These are phyloP conservation scores for Drosophila merina DNA, from an alignment of 2,888 invertebrate species.

Conservation along the genomic window DNA sequence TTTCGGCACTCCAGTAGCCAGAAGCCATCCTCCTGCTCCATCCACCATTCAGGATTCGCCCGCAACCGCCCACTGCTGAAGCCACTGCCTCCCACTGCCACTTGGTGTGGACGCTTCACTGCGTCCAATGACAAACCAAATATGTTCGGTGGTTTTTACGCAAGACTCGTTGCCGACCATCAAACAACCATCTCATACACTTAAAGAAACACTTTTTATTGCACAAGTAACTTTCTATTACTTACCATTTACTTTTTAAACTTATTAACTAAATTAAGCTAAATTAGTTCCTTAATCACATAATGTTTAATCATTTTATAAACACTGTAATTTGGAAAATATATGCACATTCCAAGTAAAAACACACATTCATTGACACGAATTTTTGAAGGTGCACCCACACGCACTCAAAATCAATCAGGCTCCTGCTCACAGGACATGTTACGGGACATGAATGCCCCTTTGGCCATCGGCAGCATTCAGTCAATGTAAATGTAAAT, in stretches of 20 bases:
- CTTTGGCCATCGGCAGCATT: conserved; percentile 56
- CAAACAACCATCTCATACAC: conserved; percentile 22
- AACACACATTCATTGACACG: background rate
- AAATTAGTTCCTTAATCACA: too few species aligned
- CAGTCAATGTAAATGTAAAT: conserved; percentile 77
- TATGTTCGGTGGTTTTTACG: conserved; percentile 82
- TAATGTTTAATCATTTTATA: background rate
- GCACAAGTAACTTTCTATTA: too few species aligned
- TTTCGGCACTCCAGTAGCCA: conserved; percentile 66
- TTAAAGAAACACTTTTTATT: background rate
- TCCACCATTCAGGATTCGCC: background rate
- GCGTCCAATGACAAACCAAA: conserved; percentile 79
- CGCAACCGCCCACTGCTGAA: background rate
- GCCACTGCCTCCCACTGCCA: conserved; percentile 19
- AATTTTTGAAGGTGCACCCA: conserved; percentile 10
- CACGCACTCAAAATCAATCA: conserved; percentile 73
- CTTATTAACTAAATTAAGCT: too few species aligned
- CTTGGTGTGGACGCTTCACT: conserved; percentile 61
- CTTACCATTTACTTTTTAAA: too few species aligned
- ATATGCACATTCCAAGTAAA: background rate
- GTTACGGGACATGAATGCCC: conserved; percentile 36
- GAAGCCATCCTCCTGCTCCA: conserved; percentile 14
- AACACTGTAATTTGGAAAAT: background rate
- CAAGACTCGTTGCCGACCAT: conserved; percentile 56
- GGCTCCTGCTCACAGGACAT: conserved; percentile 34